A percentile compares a stretch with the other conserved stretches of the same genome.
Evolutionary conservation across 2,113 vertebrate genomes (phyloP).

Genomic region (Dunckerocampus dactyliophorus): DNA sequence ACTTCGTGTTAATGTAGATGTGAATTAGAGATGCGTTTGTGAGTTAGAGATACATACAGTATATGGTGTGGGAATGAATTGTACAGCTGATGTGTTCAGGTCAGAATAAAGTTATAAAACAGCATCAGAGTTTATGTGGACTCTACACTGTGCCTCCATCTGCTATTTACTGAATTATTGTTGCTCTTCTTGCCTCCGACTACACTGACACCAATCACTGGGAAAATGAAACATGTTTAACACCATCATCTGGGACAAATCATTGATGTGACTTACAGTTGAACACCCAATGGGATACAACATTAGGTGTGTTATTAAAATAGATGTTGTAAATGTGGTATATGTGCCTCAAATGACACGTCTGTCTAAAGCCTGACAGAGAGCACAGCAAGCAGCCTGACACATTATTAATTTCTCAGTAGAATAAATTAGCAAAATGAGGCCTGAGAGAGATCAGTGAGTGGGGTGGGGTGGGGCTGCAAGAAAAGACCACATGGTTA

Average conservation of each 20-base stretch:
- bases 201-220: not conserved
- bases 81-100: too few species aligned
- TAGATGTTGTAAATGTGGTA: constrained; percentile 21
- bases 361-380: constrained; percentile 46
- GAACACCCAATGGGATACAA: constrained; percentile 17
- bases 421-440: constrained; percentile 61
- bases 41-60: too few species aligned
- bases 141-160: too few species aligned
- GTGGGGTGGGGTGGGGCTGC: constrained; percentile 27
- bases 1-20: too few species aligned
- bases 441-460: constrained; percentile 12
- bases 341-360: constrained; percentile 48
- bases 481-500: constrained; percentile 33
- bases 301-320: constrained; percentile 52
- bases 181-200: too few species aligned
- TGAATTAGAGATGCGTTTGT: too few species aligned
- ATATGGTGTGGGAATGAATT: too few species aligned
- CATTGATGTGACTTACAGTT: not conserved
- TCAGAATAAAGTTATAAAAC: too few species aligned
- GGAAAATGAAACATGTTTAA: not conserved
- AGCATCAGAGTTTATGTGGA: too few species aligned
- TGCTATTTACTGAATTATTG: too few species aligned
- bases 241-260: too few species aligned
- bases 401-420: constrained; percentile 57
- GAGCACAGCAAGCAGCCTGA: constrained; percentile 44